Evolutionary conservation across 2,797 vertebrate species (phyloP).

Genomic region (Avahi laniger): DNA sequence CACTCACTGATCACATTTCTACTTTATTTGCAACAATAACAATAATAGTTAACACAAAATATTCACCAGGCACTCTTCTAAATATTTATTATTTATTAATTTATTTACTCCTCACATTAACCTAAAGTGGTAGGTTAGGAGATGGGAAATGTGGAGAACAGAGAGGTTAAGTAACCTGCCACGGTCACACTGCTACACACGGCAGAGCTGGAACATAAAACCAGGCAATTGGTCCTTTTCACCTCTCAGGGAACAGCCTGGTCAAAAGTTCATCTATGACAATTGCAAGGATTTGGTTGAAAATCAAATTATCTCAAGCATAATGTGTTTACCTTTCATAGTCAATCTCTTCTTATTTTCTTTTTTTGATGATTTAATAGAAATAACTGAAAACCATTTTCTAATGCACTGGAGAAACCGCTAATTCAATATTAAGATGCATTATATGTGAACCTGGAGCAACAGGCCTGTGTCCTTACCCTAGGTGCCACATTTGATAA

Average conservation of each 20-base stretch:
- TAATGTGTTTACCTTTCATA: background rate
- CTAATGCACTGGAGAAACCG: background rate
- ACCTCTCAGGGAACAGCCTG: background rate
- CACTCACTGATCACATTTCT: background rate
- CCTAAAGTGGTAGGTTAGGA: background rate
- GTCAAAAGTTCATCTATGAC: background rate
- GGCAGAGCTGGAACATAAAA: background rate
- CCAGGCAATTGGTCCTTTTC: background rate
- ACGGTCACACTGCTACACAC: background rate
- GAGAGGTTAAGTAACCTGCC: background rate
- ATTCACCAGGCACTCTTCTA: background rate
- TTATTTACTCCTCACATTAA: background rate
- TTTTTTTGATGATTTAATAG: background rate
- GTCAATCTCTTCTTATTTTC: background rate
- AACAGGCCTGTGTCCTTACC: background rate
- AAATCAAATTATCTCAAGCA: constrained; percentile 22
- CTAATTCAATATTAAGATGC: background rate
- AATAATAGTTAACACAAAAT: background rate
- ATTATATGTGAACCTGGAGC: background rate
- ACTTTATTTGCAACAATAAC: background rate
- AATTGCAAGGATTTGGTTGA: background rate
- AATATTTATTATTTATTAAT: background rate
- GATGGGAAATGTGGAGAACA: background rate
- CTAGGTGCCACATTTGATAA: background rate
- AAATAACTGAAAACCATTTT: background rate